Base-by-base conservation (phyloP, 2,888 invertebrate genomes). In the Neoascia interrupta region DNA sequence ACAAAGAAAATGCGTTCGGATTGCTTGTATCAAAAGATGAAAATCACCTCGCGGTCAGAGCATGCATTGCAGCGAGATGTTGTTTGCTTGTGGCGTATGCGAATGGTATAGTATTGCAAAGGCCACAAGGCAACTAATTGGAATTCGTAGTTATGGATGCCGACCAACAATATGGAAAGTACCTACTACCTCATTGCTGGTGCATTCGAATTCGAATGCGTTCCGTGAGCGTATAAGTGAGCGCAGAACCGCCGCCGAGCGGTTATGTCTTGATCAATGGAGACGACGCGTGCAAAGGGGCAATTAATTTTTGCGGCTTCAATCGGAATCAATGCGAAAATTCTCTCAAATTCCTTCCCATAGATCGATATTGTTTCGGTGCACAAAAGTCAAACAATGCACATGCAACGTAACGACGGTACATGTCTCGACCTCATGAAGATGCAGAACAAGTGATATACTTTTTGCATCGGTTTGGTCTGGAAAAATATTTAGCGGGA, bases 261-360 rank as follows among this genome's bases (percentile, higher is more conserved):
- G 61, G 58, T 76, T 72, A 79, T 79, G 79, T 43, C 18, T 43
- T 74, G 83, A 85, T 84, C 85, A 84, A 84, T 64, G 54, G 41
- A 84, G 84, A 84, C 82, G 84, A 85, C 87, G 86, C 87, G 87
- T 87, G 87, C 86, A 87, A 86, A 85, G 84, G 84, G 82, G 87
- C 87, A 87, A 87, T 87, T 87, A 87, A 87, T 87, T 87, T 87
- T 85, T 86, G 84, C 83, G 82, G 83, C 83, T 66, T 43, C 72
- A 64, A 72, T 72, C 60, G 47, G 47, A 58, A 76, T 72, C 64
- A 66, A 60, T 72, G 53, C 36, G 28, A 47, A 66, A 53, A 68
- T 56, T 15, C 51, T 23, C 51, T 54, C 49, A 66, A 61, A 73
- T 56, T 61, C 56, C 49, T 72, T 66, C 72, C 72, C 70, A 75